Conservation (phyloP, 2,113 vertebrate species). For the Melospiza georgiana region DNA sequence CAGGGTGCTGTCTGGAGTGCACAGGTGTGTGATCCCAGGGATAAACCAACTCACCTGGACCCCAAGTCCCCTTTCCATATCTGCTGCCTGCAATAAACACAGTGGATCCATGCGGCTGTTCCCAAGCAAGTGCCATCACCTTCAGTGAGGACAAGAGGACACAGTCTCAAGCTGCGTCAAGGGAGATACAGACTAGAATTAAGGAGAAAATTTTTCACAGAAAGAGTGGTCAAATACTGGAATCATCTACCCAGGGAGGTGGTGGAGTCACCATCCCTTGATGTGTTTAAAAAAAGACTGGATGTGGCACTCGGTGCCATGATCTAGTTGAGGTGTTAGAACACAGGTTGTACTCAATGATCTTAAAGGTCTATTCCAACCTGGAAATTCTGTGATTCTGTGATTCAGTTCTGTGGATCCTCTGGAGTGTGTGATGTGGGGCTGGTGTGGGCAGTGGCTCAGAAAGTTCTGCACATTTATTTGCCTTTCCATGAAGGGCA, state of each 20-base stretch:
- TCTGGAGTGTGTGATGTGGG: fast-evolving
- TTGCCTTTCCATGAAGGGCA: not conserved
- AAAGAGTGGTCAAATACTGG: too few relatives aligned
- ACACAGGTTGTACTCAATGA: too few relatives aligned
- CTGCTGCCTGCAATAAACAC: not conserved
- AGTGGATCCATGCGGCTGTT: not conserved
- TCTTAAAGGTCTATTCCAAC: too few relatives aligned
- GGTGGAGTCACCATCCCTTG: too few relatives aligned
- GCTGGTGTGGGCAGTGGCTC: not conserved
- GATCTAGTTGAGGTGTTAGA: too few relatives aligned
- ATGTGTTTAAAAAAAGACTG: too few relatives aligned
- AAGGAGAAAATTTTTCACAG: too few relatives aligned
- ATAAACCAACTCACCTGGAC: not conserved
- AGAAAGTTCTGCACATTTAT: not conserved
- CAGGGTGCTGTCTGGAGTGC: not conserved
- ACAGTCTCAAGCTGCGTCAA: too few relatives aligned
- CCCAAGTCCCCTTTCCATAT: not conserved
- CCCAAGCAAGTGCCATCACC: fast-evolving
- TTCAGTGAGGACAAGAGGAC: not conserved
- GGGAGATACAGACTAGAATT: too few relatives aligned
- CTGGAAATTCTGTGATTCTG: too few relatives aligned
- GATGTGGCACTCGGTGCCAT: too few relatives aligned
- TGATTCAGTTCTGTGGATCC: not conserved
- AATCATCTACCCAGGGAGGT: too few relatives aligned
- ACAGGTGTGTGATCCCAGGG: not conserved